Evolutionary conservation across 2,888 invertebrate genomes (phyloP).

Genomic region (Parochlus steinenii): DNA sequence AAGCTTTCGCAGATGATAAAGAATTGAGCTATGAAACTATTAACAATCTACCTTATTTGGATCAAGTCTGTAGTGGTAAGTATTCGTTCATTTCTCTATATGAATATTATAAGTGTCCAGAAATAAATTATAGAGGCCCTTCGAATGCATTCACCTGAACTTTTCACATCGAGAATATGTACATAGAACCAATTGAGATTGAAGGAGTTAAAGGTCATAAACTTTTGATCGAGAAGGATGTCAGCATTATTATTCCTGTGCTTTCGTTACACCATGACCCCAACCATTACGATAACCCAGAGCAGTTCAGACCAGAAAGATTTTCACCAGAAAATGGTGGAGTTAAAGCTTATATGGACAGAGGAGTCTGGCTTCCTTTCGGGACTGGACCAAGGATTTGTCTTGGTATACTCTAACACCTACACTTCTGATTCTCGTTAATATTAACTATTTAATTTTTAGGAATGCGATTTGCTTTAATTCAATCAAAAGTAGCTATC

Average conservation of each 20-base stretch:
- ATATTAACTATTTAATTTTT: slow-evolving; percentile 13
- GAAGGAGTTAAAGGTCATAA: slow-evolving; percentile 11
- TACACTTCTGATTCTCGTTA: too few relatives aligned
- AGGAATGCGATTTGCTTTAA: slow-evolving; percentile 23
- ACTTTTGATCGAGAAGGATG: slow-evolving; percentile 10
- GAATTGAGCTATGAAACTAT: slow-evolving; percentile 19
- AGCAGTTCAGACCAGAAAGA: slow-evolving; percentile 35
- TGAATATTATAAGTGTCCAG: too few relatives aligned
- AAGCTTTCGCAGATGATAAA: slow-evolving; percentile 14
- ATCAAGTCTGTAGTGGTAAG: slow-evolving; percentile 21
- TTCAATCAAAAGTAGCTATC: slow-evolving; percentile 24
- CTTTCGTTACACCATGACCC: slow-evolving; percentile 22
- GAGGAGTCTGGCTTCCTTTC: slow-evolving; percentile 25
- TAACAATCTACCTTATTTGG: slow-evolving; percentile 20
- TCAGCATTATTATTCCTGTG: slow-evolving; percentile 1
- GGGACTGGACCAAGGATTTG: slow-evolving; percentile 29
- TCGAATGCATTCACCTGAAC: slow-evolving; percentile 19
- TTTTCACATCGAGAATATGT: slow-evolving; percentile 19
- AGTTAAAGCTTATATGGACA: slow-evolving; percentile 18
- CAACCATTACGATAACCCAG: slow-evolving; percentile 32
- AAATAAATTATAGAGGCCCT: slow-evolving; percentile 20
- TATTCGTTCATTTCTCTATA: too few relatives aligned
- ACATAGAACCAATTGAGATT: slow-evolving; percentile 16
- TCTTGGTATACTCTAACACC: slow-evolving; percentile 24
- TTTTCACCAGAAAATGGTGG: slow-evolving; percentile 26